A percentile compares a stretch with the other conserved stretches of the same genome.
Evolutionary conservation across 1,140 invertebrate species (phyloP).

Genomic region (Anastatus disparis): DNA sequence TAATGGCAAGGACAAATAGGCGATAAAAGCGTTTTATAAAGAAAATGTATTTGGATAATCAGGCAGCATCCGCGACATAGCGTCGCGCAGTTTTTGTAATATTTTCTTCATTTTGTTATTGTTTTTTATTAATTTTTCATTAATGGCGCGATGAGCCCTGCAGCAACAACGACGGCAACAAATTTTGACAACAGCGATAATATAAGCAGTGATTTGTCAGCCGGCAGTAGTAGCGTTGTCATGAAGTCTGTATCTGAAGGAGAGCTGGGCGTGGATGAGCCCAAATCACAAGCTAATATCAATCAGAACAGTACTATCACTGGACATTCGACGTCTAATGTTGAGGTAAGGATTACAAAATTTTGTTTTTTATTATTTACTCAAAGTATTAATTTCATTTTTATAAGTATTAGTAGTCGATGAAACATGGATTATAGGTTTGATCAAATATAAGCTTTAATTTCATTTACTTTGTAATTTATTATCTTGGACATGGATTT

Average conservation of each 20-base stretch:
- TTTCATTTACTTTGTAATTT: too few species aligned
- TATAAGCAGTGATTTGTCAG: neutral
- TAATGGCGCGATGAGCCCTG: constrained; percentile 3
- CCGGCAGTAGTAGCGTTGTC: constrained; percentile 32
- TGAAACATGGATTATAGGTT: neutral
- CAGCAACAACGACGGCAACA: neutral
- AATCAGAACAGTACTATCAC: neutral
- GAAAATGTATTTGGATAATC: too few species aligned
- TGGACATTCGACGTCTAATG: neutral
- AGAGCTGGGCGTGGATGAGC: constrained; percentile 62
- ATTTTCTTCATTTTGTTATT: too few species aligned
- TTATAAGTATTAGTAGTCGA: neutral
- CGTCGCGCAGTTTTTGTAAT: too few species aligned
- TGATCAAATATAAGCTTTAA: too few species aligned
- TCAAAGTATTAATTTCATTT: neutral
- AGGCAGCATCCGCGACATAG: too few species aligned
- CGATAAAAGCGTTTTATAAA: too few species aligned
- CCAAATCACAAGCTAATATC: constrained; percentile 40
- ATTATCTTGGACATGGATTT: too few species aligned
- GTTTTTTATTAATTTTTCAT: too few species aligned
- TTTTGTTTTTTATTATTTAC: neutral
- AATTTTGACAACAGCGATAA: neutral
- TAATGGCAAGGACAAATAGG: too few species aligned
- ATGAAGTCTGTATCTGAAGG: constrained; percentile 64
- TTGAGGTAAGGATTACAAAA: constrained; percentile 10